phyloP scores from a whole-genome alignment of 2,113 vertebrate genomes.

The Chloroceryle aenea region DNA sequence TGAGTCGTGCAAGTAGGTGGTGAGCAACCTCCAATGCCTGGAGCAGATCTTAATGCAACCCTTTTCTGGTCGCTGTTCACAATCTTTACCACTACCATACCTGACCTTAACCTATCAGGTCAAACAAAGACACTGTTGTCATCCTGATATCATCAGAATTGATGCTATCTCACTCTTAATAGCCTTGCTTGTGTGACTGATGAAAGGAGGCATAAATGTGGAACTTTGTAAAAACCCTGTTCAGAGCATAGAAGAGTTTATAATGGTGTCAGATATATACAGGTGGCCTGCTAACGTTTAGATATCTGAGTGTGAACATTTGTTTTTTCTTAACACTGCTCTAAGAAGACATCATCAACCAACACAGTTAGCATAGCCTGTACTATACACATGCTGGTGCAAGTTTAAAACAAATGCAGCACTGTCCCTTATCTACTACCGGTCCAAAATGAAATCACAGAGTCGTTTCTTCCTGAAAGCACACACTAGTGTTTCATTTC shows the following conservation, averaged over 20 bases:
- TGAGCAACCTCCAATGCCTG: neutral
- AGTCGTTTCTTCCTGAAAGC: neutral
- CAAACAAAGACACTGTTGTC: neutral
- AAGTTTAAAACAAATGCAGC: neutral
- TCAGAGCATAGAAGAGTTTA: neutral
- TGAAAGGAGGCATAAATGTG: neutral
- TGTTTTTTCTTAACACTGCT: neutral
- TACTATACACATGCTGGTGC: fast-evolving
- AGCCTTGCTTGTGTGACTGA: neutral
- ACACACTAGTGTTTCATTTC: neutral
- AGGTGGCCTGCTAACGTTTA: neutral
- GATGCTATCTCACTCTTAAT: neutral
- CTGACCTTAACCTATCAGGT: neutral
- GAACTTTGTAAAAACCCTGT: neutral
- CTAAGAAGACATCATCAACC: neutral
- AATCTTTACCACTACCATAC: neutral
- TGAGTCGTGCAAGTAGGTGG: neutral
- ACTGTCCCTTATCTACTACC: neutral
- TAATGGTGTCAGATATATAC: fast-evolving
- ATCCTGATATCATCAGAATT: neutral
- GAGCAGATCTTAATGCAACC: neutral
- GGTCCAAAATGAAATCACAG: neutral
- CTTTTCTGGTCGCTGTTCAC: neutral
- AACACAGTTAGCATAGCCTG: neutral
- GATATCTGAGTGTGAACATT: neutral